phyloP scores from a whole-genome alignment of 2,113 vertebrate genomes.

The Gallinago media region DNA sequence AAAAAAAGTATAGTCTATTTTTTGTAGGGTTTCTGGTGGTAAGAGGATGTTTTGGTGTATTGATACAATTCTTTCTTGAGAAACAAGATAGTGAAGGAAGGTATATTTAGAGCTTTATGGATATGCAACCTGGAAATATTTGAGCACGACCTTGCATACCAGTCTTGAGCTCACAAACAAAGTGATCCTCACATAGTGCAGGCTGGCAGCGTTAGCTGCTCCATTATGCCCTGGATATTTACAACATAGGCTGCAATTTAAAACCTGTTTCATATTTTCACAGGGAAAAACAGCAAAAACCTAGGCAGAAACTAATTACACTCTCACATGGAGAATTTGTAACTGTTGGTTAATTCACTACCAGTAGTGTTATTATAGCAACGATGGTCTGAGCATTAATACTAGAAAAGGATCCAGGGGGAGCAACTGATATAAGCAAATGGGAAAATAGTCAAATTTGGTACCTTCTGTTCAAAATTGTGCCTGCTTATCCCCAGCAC shows the following conservation, averaged over 20 bases:
- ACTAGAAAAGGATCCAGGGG: background rate
- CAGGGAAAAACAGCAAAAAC: background rate
- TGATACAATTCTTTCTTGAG: constrained; percentile 40
- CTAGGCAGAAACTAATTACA: background rate
- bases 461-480: background rate
- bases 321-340: background rate
- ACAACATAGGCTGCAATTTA: background rate
- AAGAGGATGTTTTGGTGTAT: constrained; percentile 66
- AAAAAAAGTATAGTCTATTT: constrained; percentile 38
- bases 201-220: background rate
- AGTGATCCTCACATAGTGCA: background rate
- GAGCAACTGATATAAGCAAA: background rate
- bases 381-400: background rate
- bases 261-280: background rate
- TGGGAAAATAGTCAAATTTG: background rate
- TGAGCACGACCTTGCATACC: background rate
- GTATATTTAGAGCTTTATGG: background rate
- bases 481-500: background rate
- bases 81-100: background rate
- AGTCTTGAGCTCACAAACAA: background rate
- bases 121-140: background rate
- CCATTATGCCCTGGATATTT: background rate
- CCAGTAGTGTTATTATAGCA: background rate
- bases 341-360: background rate
- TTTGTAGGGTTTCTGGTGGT: constrained; percentile 41